These are phyloP conservation scores for Riparia riparia DNA, from an alignment of 2,113 vertebrate species.

Conservation along the genomic window DNA sequence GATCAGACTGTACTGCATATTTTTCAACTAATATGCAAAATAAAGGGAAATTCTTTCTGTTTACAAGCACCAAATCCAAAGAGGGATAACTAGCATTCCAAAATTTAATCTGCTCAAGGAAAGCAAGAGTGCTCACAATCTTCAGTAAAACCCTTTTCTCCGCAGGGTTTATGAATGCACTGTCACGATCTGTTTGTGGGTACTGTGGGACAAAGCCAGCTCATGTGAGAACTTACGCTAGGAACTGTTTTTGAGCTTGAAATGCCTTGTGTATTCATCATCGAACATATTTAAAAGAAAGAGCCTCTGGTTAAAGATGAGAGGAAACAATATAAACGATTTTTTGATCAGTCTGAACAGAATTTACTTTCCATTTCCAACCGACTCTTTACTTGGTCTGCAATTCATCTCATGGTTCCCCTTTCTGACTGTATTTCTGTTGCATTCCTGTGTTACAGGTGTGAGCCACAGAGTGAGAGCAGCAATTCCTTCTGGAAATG, in stretches of 20 bases:
- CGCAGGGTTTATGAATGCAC: neutral
- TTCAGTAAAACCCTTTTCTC: neutral
- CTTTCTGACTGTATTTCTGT: neutral
- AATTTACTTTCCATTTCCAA: neutral
- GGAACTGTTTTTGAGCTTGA: neutral
- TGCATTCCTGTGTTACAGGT: neutral
- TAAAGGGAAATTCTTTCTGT: neutral
- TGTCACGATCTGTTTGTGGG: neutral
- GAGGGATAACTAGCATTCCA: neutral
- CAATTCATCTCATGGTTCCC: neutral
- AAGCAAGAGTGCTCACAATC: neutral
- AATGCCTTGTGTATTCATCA: neutral
- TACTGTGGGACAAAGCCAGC: neutral
- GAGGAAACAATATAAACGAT: neutral
- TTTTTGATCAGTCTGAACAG: neutral
- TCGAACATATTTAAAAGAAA: neutral
- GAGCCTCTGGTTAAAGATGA: neutral
- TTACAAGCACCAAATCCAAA: neutral
- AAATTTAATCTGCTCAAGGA: neutral
- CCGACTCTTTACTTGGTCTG: neutral
- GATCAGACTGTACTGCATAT: neutral
- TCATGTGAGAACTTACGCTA: neutral
- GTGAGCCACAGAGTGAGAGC: neutral
- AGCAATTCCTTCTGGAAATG: neutral
- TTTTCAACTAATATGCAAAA: neutral